These are phyloP conservation scores for Lottia scabra DNA, from an alignment of 2,888 invertebrate genomes.

Conservation along the genomic window DNA sequence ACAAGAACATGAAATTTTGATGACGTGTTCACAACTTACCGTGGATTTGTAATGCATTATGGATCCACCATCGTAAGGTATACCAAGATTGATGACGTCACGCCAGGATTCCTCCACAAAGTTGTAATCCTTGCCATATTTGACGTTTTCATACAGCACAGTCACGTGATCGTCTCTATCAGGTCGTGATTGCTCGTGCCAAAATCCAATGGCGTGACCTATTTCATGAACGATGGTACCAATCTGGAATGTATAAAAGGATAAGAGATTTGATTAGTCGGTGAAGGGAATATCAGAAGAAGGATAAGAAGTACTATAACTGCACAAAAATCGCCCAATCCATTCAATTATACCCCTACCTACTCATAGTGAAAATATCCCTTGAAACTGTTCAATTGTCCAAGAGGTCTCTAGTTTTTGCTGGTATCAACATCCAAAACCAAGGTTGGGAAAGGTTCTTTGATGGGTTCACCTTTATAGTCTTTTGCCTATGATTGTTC, in stretches of 20 bases:
- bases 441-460: no score
- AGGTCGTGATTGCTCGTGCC: constrained; percentile 66
- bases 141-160: constrained; percentile 50
- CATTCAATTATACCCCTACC: no score
- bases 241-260: constrained; percentile 37
- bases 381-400: no score
- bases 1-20: not conserved
- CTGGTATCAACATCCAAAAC: no score
- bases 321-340: no score
- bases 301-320: no score
- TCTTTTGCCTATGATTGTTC: no score
- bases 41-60: constrained; percentile 65
- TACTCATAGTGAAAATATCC: no score
- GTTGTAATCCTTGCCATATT: constrained; percentile 55
- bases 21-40: constrained; percentile 37
- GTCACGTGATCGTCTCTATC: constrained; percentile 57
- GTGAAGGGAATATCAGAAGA: no score
- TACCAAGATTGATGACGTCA: constrained; percentile 51
- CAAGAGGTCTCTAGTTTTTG: no score
- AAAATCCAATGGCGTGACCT: constrained; percentile 65
- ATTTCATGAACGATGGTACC: constrained; percentile 64
- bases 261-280: no score
- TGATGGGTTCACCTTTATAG: no score
- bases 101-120: constrained; percentile 59
- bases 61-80: constrained; percentile 64